phyloP scores from a whole-genome alignment of 2,113 vertebrate genomes.

The Phasianus colchicus region DNA sequence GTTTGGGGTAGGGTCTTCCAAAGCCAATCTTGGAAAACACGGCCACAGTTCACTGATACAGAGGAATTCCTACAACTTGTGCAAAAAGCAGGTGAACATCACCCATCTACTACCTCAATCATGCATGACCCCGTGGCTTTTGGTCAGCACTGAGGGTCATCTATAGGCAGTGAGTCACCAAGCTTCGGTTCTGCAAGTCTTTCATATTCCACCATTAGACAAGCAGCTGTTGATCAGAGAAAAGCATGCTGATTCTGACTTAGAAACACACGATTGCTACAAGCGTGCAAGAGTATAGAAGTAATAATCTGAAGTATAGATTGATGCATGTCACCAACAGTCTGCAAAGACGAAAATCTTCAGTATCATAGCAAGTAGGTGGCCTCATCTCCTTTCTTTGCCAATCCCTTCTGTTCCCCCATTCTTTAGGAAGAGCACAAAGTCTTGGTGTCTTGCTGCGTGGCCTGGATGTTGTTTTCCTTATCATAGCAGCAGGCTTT shows the following conservation, averaged over 20 bases:
- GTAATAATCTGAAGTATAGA: not conserved
- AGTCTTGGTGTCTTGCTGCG: not conserved
- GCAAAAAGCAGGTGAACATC: not conserved
- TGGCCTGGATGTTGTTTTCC: conserved; percentile 21
- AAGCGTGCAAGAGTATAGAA: not conserved
- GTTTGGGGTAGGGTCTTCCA: not conserved
- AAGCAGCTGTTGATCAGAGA: not conserved
- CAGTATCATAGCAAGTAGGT: not conserved
- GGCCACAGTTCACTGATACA: not conserved
- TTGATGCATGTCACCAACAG: not conserved
- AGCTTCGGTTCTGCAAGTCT: not conserved
- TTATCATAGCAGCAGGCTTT: conserved; percentile 11
- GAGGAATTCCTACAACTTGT: not conserved
- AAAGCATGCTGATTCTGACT: not conserved
- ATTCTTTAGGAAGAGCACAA: not conserved
- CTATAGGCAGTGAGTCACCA: not conserved
- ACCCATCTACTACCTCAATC: not conserved
- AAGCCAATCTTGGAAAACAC: not conserved
- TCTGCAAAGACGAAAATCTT: not conserved
- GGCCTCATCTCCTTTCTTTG: not conserved
- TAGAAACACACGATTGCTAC: not conserved
- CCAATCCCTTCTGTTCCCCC: not conserved
- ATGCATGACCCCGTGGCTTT: not conserved
- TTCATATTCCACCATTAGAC: not conserved
- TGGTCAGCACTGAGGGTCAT: not conserved